Evolutionary conservation across 2,797 vertebrate species (phyloP).

Genomic region (Cryptoprocta ferox): DNA sequence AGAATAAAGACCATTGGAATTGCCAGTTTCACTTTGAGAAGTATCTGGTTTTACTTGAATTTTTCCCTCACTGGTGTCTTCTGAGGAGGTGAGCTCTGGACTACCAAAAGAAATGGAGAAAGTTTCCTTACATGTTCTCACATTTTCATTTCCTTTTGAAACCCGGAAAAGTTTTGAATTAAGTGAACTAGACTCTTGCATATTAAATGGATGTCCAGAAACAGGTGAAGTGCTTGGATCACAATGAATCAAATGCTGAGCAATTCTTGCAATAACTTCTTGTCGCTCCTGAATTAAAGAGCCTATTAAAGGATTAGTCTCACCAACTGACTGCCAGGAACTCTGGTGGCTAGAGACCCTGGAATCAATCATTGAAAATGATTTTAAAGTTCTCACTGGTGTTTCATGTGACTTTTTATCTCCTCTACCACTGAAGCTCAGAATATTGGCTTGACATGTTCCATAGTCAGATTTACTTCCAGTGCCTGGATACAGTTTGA

Average conservation of each 20-base stretch:
- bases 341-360: conserved; percentile 85
- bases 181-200: conserved; percentile 83
- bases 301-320: conserved; percentile 96
- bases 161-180: conserved; percentile 90
- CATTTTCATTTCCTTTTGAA: conserved; percentile 86
- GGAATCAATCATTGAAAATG: conserved; percentile 90
- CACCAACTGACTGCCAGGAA: conserved; percentile 87
- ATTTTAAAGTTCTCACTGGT: conserved; percentile 92
- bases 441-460: conserved; percentile 86
- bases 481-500: conserved; percentile 90
- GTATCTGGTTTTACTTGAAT: conserved; percentile 88
- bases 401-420: conserved; percentile 86
- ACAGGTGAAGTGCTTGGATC: conserved; percentile 93
- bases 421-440: conserved; percentile 86
- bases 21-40: conserved; percentile 80
- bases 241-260: conserved; percentile 97
- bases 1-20: conserved; percentile 84
- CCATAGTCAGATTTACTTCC: conserved; percentile 87
- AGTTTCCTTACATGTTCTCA: conserved; percentile 93
- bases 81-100: conserved; percentile 72
- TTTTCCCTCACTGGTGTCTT: conserved; percentile 87
- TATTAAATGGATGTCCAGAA: conserved; percentile 89
- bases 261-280: conserved; percentile 98
- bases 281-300: conserved; percentile 97
- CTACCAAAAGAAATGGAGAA: conserved; percentile 70